A percentile compares a stretch with the other conserved stretches of the same genome.
Conservation (phyloP, 92 coral and sea anemone genomes). For the Anthopleura xanthogrammica region DNA sequence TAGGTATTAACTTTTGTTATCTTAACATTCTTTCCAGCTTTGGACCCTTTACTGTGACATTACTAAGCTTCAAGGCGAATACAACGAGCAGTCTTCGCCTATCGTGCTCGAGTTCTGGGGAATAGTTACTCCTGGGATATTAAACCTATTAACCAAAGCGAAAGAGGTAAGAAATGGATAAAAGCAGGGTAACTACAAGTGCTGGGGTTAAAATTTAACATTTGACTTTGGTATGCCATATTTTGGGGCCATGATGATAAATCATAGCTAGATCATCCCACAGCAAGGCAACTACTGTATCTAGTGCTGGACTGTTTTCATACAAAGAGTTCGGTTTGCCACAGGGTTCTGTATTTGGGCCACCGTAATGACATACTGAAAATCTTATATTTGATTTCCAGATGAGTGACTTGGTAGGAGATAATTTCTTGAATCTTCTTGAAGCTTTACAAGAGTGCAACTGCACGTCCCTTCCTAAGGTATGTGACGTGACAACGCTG, state of each 20-base stretch:
- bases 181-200: background rate
- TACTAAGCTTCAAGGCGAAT: slow-evolving; percentile 82
- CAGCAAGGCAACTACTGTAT: no score
- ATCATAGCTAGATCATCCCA: no score
- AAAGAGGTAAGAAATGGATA: slow-evolving; percentile 70
- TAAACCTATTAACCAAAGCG: slow-evolving; percentile 84
- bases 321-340: background rate
- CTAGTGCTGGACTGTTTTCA: no score
- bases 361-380: background rate
- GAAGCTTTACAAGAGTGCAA: slow-evolving; percentile 94
- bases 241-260: no score
- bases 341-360: background rate
- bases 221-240: no score
- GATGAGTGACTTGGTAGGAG: slow-evolving; percentile 79
- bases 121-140: slow-evolving; percentile 89
- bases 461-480: slow-evolving; percentile 94
- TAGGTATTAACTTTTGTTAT: background rate
- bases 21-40: slow-evolving; percentile 37
- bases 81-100: slow-evolving; percentile 66
- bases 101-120: slow-evolving; percentile 99
- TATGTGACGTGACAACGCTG: slow-evolving; percentile 12
- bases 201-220: no score
- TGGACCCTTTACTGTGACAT: slow-evolving; percentile 98
- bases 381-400: background rate
- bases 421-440: slow-evolving; percentile 84